Evolutionary conservation across 2,113 vertebrate species (phyloP).

Genomic region (Coracopsis vasa): DNA sequence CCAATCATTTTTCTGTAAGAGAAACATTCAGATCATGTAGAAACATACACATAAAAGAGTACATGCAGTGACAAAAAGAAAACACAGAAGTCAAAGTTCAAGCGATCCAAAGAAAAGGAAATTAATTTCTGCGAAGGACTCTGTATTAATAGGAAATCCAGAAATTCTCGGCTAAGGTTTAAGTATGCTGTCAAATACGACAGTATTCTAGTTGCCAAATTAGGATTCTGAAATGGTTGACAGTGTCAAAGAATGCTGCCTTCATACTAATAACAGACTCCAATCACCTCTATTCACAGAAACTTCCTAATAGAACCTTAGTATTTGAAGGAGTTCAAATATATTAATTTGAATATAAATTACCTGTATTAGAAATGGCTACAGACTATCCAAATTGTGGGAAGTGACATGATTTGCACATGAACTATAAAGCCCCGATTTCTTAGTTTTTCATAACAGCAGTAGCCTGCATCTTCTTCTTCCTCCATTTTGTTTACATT

Average conservation of each 20-base stretch:
- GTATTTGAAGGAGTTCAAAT: neutral
- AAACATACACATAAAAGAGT: neutral
- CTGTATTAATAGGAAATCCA: neutral
- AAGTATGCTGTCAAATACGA: neutral
- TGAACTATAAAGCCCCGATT: neutral
- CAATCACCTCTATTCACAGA: neutral
- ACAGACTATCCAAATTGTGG: neutral
- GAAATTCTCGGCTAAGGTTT: neutral
- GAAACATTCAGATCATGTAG: neutral
- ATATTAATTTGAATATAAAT: conserved; percentile 1
- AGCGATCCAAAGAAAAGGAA: neutral
- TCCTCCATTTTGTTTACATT: neutral
- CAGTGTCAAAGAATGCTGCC: neutral
- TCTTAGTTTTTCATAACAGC: neutral
- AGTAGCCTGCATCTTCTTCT: neutral
- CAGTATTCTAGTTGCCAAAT: neutral
- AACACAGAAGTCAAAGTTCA: neutral
- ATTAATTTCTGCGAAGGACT: neutral
- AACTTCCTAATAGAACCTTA: neutral
- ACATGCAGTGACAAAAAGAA: neutral
- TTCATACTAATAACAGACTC: neutral
- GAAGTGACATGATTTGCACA: neutral
- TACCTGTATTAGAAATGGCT: neutral
- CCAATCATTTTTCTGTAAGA: neutral
- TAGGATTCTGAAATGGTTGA: neutral